Evolutionary conservation across 2,888 invertebrate genomes (phyloP), one percentile per base, ranked within the genome.

Genomic region (Cancer borealis): DNA sequence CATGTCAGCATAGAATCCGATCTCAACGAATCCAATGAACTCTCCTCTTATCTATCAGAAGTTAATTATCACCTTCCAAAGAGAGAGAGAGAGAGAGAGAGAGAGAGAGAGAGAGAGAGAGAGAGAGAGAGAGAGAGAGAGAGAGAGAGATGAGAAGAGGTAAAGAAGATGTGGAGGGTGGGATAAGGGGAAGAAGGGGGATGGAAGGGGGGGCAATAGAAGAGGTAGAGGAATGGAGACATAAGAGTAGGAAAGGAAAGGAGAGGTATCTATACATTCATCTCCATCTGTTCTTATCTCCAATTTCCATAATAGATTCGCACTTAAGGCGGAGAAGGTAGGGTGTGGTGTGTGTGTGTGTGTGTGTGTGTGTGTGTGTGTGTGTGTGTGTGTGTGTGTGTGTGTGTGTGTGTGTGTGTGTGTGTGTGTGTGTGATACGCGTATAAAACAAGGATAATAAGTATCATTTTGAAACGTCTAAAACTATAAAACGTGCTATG

Each of bases 281-380:
- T 73, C 73, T 73, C 73, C 73, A 73, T 73, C 73, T 73, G 73
- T 73, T 73, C 21, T 73, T 73, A 73, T 73, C 73, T 73, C 73
- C 73, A 21, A 73, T 73, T 73, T 73, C 73, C 73, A 73, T 73
- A 73, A 73, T 73, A 73, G 73, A 73, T 73, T 73, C 73, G 6
- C 73, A 73, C 73, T 21, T 73, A 73, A 73, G 73, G 73, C 73
- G 8, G 73, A 26, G 26, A 17, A 73, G 73, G n/a, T 14, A n/a
- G 0, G 73, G 26, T 21, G 21, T 73, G 73, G 73, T 73, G 73
- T 73, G 73, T 73, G 73, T 73, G 73, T 73, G 73, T 73, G 73
- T 73, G 73, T 73, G 73, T 73, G 73, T 73, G 73, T 73, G 73
- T 73, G 73, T 73, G 73, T 73, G 73, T 73, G 73, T 73, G 73